These are phyloP conservation scores for Platorchestia sp. DNA, from an alignment of 1,140 invertebrate genomes.

Conservation along the genomic window DNA sequence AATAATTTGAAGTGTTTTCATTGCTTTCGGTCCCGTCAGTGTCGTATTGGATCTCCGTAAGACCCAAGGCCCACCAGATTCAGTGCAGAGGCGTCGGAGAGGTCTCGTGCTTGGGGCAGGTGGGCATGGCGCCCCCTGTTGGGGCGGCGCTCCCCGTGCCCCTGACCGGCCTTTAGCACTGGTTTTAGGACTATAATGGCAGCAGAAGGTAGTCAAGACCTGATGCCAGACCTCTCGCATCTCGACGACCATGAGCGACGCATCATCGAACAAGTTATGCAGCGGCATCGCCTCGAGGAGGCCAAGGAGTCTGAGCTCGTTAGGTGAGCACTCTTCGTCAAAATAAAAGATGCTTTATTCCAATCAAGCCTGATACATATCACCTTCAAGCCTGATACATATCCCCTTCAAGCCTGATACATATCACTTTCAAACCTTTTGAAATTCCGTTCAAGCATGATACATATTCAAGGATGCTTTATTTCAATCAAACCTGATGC, in stretches of 20 bases:
- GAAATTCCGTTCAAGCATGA: too few relatives aligned
- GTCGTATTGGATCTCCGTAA: not conserved
- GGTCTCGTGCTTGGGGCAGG: constrained; percentile 38
- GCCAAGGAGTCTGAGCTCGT: constrained; percentile 94
- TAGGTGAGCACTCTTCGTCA: constrained; percentile 81
- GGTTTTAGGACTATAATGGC: constrained; percentile 62
- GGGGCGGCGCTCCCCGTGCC: constrained; percentile 53
- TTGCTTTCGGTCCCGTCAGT: not conserved
- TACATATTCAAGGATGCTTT: too few relatives aligned
- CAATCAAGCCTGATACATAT: too few relatives aligned
- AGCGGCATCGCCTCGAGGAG: constrained; percentile 96
- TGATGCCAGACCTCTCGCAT: constrained; percentile 93
- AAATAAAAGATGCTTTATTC: too few relatives aligned
- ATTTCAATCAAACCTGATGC: too few relatives aligned
- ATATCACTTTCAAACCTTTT: not conserved
- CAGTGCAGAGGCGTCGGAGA: not conserved
- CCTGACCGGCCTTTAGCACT: constrained; percentile 54
- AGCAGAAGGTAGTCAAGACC: constrained; percentile 63
- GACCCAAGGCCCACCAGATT: not conserved
- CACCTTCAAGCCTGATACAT: too few relatives aligned
- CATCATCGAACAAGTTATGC: constrained; percentile 97
- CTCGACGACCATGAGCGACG: constrained; percentile 96
- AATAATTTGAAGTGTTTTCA: not conserved
- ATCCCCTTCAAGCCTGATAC: too few relatives aligned
- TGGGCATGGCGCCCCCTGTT: constrained; percentile 55